Conservation (phyloP, 1,140 invertebrate genomes). For the Aphelenchoides besseyi region DNA sequence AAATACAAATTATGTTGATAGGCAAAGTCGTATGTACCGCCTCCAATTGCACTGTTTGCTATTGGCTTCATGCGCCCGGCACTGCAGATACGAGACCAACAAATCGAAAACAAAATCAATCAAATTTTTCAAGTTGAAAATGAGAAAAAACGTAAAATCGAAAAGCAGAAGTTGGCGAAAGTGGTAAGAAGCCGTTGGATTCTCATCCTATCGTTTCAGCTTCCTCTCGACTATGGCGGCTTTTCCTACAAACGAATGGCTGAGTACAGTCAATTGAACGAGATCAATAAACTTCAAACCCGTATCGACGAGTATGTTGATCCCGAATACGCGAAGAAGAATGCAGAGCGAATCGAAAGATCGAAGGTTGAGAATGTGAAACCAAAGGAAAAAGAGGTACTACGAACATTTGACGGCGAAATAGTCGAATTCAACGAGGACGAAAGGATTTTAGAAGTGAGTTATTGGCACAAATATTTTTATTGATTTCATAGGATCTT, state of each 20-base stretch:
- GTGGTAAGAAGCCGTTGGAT: not conserved
- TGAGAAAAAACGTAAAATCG: not conserved
- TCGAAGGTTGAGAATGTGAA: slow-evolving; percentile 53
- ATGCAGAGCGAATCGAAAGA: not conserved
- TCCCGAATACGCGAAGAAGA: slow-evolving; percentile 2
- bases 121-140: not conserved
- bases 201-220: slow-evolving; percentile 3
- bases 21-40: slow-evolving; percentile 10
- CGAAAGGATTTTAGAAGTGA: no score
- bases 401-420: not conserved
- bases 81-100: not conserved
- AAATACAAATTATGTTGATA: not conserved
- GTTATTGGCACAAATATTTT: no score
- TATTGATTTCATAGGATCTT: no score
- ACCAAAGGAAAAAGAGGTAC: slow-evolving; percentile 51
- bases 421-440: not conserved
- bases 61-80: slow-evolving; percentile 12
- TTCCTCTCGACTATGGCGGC: slow-evolving; percentile 33
- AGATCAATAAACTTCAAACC: not conserved
- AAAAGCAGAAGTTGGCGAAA: not conserved
- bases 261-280: slow-evolving; percentile 1
- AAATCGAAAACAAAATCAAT: slow-evolving; percentile 1
- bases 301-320: slow-evolving; percentile 16
- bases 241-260: slow-evolving; percentile 14
- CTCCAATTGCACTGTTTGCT: not conserved